These are phyloP conservation scores for Fragum whitleyi DNA, from an alignment of 2,888 invertebrate species.

Conservation along the genomic window DNA sequence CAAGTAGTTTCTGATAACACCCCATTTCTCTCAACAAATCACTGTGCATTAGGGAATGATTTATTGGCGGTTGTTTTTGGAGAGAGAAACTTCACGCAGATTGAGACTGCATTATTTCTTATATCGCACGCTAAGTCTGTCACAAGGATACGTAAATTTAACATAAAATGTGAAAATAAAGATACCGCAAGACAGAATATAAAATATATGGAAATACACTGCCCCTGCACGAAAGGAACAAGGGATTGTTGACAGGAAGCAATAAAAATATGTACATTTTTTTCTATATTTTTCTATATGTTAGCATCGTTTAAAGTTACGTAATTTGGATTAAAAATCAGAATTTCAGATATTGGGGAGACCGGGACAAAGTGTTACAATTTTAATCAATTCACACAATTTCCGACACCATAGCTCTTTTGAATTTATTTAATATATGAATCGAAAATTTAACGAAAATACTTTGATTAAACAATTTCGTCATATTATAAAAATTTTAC, in stretches of 20 bases:
- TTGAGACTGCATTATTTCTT: constrained; percentile 9
- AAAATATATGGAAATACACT: background rate
- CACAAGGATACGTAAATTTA: background rate
- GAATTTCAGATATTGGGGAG: too few relatives aligned
- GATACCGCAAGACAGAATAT: background rate
- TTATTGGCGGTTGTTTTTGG: constrained; percentile 33
- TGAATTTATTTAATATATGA: too few relatives aligned
- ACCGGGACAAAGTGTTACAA: too few relatives aligned
- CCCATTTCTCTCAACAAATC: constrained; percentile 41
- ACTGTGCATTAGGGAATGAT: constrained; percentile 57
- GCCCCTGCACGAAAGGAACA: background rate
- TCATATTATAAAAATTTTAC: too few relatives aligned
- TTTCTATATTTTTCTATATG: too few relatives aligned
- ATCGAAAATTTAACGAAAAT: too few relatives aligned
- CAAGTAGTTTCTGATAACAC: constrained; percentile 63
- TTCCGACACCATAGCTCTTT: too few relatives aligned
- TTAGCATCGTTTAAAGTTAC: too few relatives aligned
- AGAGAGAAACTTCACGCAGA: constrained; percentile 2
- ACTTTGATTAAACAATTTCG: too few relatives aligned
- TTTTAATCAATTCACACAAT: too few relatives aligned
- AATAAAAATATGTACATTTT: too few relatives aligned
- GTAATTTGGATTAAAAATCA: too few relatives aligned
- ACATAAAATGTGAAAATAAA: constrained; percentile 1
- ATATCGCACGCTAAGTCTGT: constrained; percentile 3
- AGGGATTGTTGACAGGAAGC: background rate